Base-by-base conservation (phyloP, 2,113 vertebrate species). In the Lycaon pictus region DNA sequence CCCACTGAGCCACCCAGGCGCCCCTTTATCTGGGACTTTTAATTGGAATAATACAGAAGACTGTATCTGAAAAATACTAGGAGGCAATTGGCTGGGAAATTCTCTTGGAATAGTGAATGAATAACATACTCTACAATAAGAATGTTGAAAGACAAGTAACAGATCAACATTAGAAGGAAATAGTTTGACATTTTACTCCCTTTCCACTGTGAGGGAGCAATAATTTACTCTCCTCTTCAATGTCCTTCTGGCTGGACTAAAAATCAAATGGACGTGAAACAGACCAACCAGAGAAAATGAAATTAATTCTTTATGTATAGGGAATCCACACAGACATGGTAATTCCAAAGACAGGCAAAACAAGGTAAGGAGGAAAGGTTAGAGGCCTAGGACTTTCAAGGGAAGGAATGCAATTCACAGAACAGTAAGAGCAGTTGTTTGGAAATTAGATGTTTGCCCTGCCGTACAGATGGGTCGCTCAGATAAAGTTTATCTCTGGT, bases 121-220 rank as follows among this genome's bases (percentile, higher is more conserved):
- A 83, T 86, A 86, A 55, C 12, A 55, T n/a, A 74, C 51, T 51
- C 48, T 77, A 58, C 10, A 58, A 67, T 4, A 63, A n/a, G 27
- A 63, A 85, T 85, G 17, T 95, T 94, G 82, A 91, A 92, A 88
- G 65, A 96, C 23, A 83, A 89, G 37, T 77, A 84, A 76, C 20
- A 80, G 60, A 69, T 27, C 76, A 13, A 87, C 8, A 3, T 87
- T 81, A 29, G 58, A 20, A 88, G 51, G 63, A 43, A 80, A 85
- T 69, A 69, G 58, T 83, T 88, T 79, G 83, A 92, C 62, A 92
- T 83, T 88, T 95, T 69, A 65, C 25, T 88, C n/a, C 58, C 27
- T 81, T 71, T 51, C n/a, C n/a, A 76, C 25, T 51, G 74, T 27
- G 43, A 51, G 74, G 43, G 72, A 51, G 43, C 72, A 51, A 51